Percentiles rank a stretch among this genome's conserved stretches.
Conservation (phyloP, 2,888 invertebrate species). For the Halocaridina rubra region DNA sequence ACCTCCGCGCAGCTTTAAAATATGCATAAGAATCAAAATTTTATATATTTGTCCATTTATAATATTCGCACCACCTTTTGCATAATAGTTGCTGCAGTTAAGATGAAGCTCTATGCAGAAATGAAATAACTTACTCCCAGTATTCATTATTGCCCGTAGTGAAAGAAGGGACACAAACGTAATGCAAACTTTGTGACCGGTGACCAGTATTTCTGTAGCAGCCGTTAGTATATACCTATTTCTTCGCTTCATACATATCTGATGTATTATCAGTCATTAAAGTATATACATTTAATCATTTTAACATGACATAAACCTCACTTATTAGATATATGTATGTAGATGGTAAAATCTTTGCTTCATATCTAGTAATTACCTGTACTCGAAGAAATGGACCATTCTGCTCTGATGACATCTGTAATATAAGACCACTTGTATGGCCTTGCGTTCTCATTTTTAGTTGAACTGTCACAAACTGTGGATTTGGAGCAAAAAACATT, state of each 20-base stretch:
- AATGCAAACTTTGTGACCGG: too few species aligned
- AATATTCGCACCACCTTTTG: not conserved
- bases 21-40: not conserved
- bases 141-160: too few species aligned
- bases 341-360: too few species aligned
- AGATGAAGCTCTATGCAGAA: too few species aligned
- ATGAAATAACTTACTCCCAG: not conserved
- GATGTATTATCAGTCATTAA: too few species aligned
- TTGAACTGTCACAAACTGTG: constrained; percentile 18
- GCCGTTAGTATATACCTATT: too few species aligned
- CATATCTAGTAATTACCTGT: too few species aligned
- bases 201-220: too few species aligned
- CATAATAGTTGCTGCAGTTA: too few species aligned
- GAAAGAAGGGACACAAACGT: too few species aligned
- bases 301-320: not conserved
- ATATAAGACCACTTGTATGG: constrained; percentile 1
- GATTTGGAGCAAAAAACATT: constrained; percentile 37
- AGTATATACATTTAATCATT: too few species aligned
- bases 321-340: not conserved
- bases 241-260: too few species aligned
- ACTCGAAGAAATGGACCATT: not conserved
- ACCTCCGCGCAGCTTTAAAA: not conserved
- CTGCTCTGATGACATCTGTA: constrained; percentile 3
- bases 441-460: constrained; percentile 16
- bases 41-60: not conserved